phyloP scores from a whole-genome alignment of 2,113 vertebrate species.

The Trichechus manatus region DNA sequence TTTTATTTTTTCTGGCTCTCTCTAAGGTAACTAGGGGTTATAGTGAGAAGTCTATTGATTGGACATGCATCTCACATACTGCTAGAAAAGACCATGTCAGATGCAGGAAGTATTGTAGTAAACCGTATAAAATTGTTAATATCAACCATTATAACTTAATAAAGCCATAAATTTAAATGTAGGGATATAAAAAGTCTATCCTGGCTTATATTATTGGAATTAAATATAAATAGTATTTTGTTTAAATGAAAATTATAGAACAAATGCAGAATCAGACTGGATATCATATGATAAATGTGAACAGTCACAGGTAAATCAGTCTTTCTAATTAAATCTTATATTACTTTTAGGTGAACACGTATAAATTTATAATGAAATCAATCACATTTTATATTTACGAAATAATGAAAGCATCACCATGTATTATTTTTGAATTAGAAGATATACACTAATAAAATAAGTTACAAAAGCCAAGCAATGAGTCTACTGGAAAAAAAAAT shows the following conservation, averaged over 20 bases:
- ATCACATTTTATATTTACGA: background rate
- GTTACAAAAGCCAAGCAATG: background rate
- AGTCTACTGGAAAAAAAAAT: background rate
- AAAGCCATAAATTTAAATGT: background rate
- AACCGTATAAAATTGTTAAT: background rate
- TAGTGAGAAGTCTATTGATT: background rate
- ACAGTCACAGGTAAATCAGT: background rate
- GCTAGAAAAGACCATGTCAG: background rate
- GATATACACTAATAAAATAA: background rate
- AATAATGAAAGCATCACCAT: background rate
- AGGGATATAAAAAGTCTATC: background rate
- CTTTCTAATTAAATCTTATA: background rate
- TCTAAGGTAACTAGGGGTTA: background rate
- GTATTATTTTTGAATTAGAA: background rate
- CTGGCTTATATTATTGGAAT: background rate
- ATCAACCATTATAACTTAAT: background rate
- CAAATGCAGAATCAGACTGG: background rate
- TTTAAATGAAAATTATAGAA: background rate
- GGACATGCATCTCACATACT: background rate
- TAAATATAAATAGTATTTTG: background rate
- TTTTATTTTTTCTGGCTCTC: too few relatives aligned
- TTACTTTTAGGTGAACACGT: background rate
- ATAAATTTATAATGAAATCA: background rate
- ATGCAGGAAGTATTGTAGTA: background rate
- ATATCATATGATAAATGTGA: background rate